A percentile compares a stretch with the other conserved stretches of the same genome.
Conservation (phyloP, 1,140 invertebrate species). For the Drosophila ogumai region DNA sequence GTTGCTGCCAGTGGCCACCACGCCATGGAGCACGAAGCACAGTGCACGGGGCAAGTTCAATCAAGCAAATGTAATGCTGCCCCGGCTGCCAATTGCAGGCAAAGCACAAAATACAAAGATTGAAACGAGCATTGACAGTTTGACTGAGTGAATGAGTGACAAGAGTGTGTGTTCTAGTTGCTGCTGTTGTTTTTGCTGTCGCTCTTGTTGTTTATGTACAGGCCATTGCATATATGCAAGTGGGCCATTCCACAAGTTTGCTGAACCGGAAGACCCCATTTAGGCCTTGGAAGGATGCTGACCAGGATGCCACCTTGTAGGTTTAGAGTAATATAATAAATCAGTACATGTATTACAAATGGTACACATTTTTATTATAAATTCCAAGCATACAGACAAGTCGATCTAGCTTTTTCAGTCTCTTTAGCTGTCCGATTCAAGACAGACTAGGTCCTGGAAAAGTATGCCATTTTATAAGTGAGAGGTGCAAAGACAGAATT, state of each 20-base stretch:
- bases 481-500: background rate
- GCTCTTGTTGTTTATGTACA: conserved; percentile 51
- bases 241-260: conserved; percentile 23
- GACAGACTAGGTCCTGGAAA: no score
- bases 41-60: conserved; percentile 59
- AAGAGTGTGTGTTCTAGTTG: conserved; percentile 43
- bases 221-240: conserved; percentile 54
- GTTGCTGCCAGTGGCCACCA: conserved; percentile 1
- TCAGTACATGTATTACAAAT: no score
- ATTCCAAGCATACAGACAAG: background rate
- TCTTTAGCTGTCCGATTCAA: background rate
- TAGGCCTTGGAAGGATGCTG: background rate
- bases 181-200: conserved; percentile 15
- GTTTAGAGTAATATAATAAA: no score
- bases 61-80: conserved; percentile 77
- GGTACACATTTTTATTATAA: background rate
- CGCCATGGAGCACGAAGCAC: background rate
- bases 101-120: conserved; percentile 74
- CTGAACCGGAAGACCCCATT: background rate
- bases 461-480: background rate
- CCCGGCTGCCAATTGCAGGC: conserved; percentile 71
- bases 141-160: conserved; percentile 74
- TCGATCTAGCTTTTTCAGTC: background rate
- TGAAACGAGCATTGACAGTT: conserved; percentile 74
- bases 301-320: background rate